Percentiles rank a stretch among this genome's conserved stretches.
These are phyloP conservation scores for Ormyrus thymus DNA, from an alignment of 2,888 invertebrate genomes.

Conservation along the genomic window DNA sequence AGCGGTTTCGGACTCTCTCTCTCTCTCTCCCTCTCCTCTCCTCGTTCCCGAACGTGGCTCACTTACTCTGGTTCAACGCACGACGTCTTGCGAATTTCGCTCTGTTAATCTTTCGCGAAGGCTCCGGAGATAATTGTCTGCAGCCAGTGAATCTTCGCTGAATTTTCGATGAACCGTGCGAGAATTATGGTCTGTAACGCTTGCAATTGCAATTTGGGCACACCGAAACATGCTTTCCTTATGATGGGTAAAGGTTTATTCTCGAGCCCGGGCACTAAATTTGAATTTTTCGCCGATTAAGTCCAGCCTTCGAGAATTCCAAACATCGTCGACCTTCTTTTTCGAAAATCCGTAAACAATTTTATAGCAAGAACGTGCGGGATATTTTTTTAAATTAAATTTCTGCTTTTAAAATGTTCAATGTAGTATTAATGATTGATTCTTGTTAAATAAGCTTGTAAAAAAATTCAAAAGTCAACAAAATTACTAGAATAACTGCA, in stretches of 20 bases:
- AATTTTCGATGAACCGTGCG: constrained; percentile 53
- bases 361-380: too few species aligned
- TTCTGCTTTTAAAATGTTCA: too few species aligned
- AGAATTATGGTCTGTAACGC: constrained; percentile 38
- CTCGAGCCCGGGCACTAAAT: background rate
- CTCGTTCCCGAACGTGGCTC: constrained; percentile 3
- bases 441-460: too few species aligned
- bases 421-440: too few species aligned
- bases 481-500: too few species aligned
- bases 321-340: background rate
- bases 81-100: constrained; percentile 40
- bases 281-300: background rate
- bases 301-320: background rate
- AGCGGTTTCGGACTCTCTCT: constrained; percentile 39
- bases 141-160: constrained; percentile 42
- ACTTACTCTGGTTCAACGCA: constrained; percentile 44
- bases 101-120: constrained; percentile 47
- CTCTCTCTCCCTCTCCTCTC: background rate
- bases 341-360: too few species aligned
- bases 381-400: background rate
- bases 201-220: constrained; percentile 26
- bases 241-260: constrained; percentile 8
- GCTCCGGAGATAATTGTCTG: constrained; percentile 52
- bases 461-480: too few species aligned
- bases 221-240: constrained; percentile 11